Base-by-base conservation (phyloP, 2,797 vertebrate species). In the Enteromius radiatus region DNA sequence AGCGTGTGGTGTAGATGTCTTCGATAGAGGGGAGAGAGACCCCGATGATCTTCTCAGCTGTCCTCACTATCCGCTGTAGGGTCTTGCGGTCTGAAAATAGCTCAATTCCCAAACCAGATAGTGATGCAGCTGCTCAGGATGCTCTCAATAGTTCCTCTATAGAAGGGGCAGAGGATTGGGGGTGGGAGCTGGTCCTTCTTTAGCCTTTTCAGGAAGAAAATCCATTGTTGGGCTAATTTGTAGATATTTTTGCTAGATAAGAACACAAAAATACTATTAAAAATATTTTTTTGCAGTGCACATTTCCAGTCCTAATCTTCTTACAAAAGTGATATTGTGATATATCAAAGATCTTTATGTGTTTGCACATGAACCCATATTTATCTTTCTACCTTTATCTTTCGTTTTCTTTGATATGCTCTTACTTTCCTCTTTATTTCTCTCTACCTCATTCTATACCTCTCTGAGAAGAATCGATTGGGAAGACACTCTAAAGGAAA, bases 401-500 rank as follows among this genome's bases (percentile, higher is more conserved):
- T 71, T 49, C 36, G 10, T 56, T 71, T 68, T 78, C 52, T 75
- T 10, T 81, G 15, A 71, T 52, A 31, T 43, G 52, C 31, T 56
- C 67, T 36, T 45, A 9, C 33, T 59, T 52, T 12, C 59, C 80
- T 79, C 54, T 80, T 36, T 87, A 59, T 84, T 56, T 80, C 31
- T 59, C 82, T 68, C 84, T 47, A 68, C 68, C 73, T 77, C 80
- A 78, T 74, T 82, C 75, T 82, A 65, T 70, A 81, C 59, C 28
- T 81, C 63, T 76, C 41, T 81, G 75, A 84, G 52, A 79, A 67
- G 45, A 70, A 85, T 85, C 78, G 78, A 87, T 84, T 70, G 82
- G 59, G 69, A 84, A 81, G 56, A 82, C 70, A 69, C 52, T 81
- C 78, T 76, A 81, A 82, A 68, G 65, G 82, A 84, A 85, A 85